These are phyloP conservation scores for Caretta caretta DNA, from an alignment of 2,113 vertebrate genomes.

Conservation along the genomic window DNA sequence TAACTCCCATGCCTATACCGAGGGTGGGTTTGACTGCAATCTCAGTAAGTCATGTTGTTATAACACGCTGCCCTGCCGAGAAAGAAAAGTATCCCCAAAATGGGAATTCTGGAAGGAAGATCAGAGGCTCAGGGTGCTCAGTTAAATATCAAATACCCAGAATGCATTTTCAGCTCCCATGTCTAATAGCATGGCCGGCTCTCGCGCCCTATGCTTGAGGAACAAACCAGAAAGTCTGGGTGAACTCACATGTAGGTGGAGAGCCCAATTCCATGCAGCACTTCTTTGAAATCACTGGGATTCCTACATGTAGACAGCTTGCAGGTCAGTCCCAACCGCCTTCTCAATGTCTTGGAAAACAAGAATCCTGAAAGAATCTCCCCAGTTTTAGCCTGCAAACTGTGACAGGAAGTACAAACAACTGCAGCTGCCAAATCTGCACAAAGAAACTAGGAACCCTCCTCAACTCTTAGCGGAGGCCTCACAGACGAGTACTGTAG, in stretches of 20 bases:
- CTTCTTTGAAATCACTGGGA: background rate
- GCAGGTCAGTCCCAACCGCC: background rate
- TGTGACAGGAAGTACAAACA: background rate
- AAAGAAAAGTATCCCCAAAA: fast-evolving
- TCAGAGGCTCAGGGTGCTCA: background rate
- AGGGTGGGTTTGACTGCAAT: background rate
- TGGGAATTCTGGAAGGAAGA: background rate
- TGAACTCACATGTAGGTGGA: background rate
- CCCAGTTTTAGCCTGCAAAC: background rate
- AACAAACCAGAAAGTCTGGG: background rate
- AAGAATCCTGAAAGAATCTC: fast-evolving
- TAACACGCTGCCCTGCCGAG: background rate
- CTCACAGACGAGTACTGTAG: background rate
- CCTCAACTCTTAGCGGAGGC: background rate
- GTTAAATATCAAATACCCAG: fast-evolving
- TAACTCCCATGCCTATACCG: background rate
- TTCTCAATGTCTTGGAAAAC: background rate
- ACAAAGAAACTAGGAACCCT: background rate
- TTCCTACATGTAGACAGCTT: background rate
- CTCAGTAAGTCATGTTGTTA: fast-evolving
- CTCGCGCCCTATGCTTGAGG: background rate
- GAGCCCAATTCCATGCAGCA: background rate
- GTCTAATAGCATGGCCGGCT: background rate
- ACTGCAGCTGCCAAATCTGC: background rate
- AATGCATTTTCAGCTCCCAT: fast-evolving